Evolutionary conservation across 1,140 invertebrate species (phyloP).

Genomic region (Drosophila sproati): DNA sequence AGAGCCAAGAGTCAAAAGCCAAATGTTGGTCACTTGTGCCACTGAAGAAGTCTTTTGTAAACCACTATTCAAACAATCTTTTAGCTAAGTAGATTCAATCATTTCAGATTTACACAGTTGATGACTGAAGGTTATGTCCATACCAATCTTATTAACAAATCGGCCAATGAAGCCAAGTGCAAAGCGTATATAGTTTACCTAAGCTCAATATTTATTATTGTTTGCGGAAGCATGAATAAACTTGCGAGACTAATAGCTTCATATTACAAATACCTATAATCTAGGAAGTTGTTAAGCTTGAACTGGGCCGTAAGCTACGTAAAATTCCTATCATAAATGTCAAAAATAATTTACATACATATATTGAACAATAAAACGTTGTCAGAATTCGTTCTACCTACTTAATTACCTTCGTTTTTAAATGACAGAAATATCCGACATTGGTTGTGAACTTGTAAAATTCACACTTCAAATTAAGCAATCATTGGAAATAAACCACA

Average conservation of each 20-base stretch:
- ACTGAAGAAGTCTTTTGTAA: constrained; percentile 17
- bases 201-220: neutral
- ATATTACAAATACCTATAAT: neutral
- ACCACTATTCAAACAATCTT: constrained; percentile 18
- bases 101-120: constrained; percentile 1
- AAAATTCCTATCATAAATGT: too few relatives aligned
- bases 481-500: constrained; percentile 35
- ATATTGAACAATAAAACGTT: too few relatives aligned
- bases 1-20: constrained; percentile 3
- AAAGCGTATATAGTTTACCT: neutral
- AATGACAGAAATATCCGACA: too few relatives aligned
- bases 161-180: neutral
- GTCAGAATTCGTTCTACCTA: too few relatives aligned
- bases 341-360: too few relatives aligned
- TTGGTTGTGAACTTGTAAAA: neutral
- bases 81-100: neutral
- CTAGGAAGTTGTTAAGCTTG: neutral
- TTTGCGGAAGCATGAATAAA: constrained; percentile 1
- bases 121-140: constrained; percentile 15
- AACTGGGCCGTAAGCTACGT: too few relatives aligned
- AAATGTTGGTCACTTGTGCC: constrained; percentile 10
- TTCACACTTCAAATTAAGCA: constrained; percentile 20
- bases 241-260: neutral
- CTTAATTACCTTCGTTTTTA: too few relatives aligned
- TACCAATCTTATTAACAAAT: constrained; percentile 2